Evolutionary conservation across 2,888 invertebrate genomes (phyloP).

Genomic region (Luffia ferchaultella): DNA sequence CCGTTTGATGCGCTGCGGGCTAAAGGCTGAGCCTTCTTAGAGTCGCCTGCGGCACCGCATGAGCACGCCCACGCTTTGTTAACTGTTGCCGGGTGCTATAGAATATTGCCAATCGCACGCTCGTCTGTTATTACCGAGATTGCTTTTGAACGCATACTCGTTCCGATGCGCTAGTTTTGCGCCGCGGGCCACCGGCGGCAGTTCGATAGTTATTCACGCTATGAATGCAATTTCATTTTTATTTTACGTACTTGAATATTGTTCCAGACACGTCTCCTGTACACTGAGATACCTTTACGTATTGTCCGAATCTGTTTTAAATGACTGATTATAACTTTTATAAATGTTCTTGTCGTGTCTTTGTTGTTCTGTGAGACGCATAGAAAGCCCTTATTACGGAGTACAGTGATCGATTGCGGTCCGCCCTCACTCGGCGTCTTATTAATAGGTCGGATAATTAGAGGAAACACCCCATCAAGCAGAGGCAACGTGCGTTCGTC

Average conservation of each 20-base stretch:
- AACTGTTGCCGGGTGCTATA: too few species aligned
- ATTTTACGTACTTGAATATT: too few species aligned
- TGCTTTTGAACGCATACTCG: neutral
- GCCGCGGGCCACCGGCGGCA: neutral
- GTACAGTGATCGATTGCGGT: constrained; percentile 39
- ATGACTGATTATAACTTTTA: neutral
- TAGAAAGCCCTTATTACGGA: neutral
- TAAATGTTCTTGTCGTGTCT: neutral
- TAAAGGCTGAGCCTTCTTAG: too few species aligned
- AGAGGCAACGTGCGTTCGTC: constrained; percentile 29
- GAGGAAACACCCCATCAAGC: constrained; percentile 58
- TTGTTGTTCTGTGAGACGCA: neutral
- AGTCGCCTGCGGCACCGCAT: neutral
- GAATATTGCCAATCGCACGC: constrained; percentile 8
- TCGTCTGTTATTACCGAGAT: constrained; percentile 8
- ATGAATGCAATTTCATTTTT: too few species aligned
- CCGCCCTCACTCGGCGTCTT: constrained; percentile 29
- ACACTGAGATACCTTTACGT: too few species aligned
- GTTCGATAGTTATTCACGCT: too few species aligned
- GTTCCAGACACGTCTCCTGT: too few species aligned
- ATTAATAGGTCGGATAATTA: constrained; percentile 62
- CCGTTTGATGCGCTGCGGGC: too few species aligned
- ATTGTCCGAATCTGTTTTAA: too few species aligned
- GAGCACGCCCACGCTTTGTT: neutral
- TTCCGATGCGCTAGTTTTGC: neutral